Conservation (phyloP, 2,797 vertebrate genomes). For the Karalla daura region DNA sequence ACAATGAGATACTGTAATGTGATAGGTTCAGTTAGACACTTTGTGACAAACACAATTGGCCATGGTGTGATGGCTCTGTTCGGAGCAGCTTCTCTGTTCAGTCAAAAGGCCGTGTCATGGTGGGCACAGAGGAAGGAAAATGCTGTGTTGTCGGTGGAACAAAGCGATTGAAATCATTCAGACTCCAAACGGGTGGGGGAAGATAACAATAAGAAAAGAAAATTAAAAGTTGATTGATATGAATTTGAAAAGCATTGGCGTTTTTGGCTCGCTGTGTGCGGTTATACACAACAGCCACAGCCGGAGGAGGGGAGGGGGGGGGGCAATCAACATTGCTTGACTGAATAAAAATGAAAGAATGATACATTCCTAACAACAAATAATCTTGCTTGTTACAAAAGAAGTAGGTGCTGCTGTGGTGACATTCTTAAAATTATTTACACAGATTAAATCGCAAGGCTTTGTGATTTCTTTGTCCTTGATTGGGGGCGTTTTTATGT, state of each 20-base stretch:
- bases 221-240: background rate
- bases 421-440: background rate
- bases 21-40: conserved; percentile 55
- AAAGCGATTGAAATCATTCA: too few relatives aligned
- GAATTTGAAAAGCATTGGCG: too few relatives aligned
- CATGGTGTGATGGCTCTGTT: conserved; percentile 60
- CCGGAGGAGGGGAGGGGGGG: background rate
- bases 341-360: background rate
- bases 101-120: conserved; percentile 33
- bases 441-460: fast-evolving
- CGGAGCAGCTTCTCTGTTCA: conserved; percentile 28
- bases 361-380: background rate
- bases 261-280: too few relatives aligned
- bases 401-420: background rate
- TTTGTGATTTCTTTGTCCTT: background rate
- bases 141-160: background rate
- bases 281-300: background rate
- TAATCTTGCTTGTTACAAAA: background rate
- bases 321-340: background rate
- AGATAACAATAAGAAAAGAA: too few relatives aligned
- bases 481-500: conserved; percentile 12
- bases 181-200: too few relatives aligned
- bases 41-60: conserved; percentile 68
- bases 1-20: conserved; percentile 54
- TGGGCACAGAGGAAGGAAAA: background rate